These are phyloP conservation scores for Epizoanthus ramosus DNA, from an alignment of 92 coral and sea anemone species.

Conservation along the genomic window DNA sequence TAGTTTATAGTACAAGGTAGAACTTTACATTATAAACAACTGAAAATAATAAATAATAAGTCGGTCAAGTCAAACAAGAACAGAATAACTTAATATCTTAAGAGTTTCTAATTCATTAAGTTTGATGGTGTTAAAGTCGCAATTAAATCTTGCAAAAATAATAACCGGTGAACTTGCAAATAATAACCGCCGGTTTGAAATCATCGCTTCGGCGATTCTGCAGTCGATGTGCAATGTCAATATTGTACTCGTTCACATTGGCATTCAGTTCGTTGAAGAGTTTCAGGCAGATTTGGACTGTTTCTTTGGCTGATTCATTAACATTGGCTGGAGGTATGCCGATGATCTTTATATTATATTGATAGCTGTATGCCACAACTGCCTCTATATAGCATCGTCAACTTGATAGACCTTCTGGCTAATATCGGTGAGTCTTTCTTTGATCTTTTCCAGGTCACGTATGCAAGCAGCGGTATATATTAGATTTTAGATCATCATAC, in stretches of 20 bases:
- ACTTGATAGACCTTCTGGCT: constrained; percentile 34
- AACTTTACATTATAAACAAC: no score
- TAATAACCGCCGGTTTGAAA: constrained; percentile 36
- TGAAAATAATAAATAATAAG: no score
- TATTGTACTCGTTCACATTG: constrained; percentile 30
- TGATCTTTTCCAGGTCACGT: background rate
- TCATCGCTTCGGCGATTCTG: constrained; percentile 26
- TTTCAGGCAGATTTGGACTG: constrained; percentile 32
- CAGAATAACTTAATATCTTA: no score
- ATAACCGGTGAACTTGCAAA: constrained; percentile 50
- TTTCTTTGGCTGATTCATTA: constrained; percentile 44
- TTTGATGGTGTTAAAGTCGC: no score
- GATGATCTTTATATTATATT: constrained; percentile 44
- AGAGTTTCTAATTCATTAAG: no score
- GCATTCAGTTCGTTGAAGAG: constrained; percentile 45
- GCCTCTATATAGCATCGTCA: constrained; percentile 52
- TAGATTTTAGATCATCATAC: background rate
- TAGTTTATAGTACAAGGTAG: no score
- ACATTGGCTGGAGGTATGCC: constrained; percentile 26
- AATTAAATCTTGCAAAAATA: no score
- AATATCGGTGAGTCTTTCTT: constrained; percentile 14
- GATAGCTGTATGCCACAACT: constrained; percentile 43
- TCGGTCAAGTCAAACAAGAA: no score
- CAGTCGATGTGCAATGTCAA: constrained; percentile 41
- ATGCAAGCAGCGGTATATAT: no score